A percentile compares a stretch with the other conserved stretches of the same genome.
Conservation (phyloP, 1,140 invertebrate genomes). For the Ostrea edulis region DNA sequence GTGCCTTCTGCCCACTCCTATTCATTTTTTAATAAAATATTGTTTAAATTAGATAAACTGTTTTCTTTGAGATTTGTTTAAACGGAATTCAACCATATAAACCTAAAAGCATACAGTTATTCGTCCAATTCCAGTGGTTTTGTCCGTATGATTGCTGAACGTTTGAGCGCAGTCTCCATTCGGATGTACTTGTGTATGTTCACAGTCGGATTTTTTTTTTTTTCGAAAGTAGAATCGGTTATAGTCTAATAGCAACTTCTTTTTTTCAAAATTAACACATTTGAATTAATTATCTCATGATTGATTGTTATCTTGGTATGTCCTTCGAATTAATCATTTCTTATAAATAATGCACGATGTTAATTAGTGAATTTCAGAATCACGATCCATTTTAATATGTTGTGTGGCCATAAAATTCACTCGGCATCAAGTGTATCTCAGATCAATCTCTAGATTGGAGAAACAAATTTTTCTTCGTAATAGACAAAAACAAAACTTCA, state of each 20-base stretch:
- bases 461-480: conserved; percentile 22
- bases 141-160: too few species aligned
- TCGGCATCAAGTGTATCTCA: conserved; percentile 20
- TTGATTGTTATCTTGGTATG: neutral
- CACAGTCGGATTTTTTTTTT: neutral
- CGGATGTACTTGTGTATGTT: too few species aligned
- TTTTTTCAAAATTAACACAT: conserved; percentile 26
- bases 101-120: too few species aligned
- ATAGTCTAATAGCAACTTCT: neutral
- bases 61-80: too few species aligned
- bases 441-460: conserved; percentile 17
- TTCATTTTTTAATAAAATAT: too few species aligned
- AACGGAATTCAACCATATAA: too few species aligned
- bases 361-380: conserved; percentile 22
- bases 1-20: too few species aligned
- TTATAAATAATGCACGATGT: conserved; percentile 30
- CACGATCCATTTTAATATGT: conserved; percentile 16
- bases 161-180: too few species aligned
- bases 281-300: conserved; percentile 31
- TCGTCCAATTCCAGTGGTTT: too few species aligned
- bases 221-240: neutral
- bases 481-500: neutral
- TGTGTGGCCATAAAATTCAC: conserved; percentile 14
- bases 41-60: too few species aligned
- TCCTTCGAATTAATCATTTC: conserved; percentile 30